These are phyloP conservation scores for Paralichthys olivaceus DNA, from an alignment of 2,113 vertebrate genomes.

Conservation along the genomic window DNA sequence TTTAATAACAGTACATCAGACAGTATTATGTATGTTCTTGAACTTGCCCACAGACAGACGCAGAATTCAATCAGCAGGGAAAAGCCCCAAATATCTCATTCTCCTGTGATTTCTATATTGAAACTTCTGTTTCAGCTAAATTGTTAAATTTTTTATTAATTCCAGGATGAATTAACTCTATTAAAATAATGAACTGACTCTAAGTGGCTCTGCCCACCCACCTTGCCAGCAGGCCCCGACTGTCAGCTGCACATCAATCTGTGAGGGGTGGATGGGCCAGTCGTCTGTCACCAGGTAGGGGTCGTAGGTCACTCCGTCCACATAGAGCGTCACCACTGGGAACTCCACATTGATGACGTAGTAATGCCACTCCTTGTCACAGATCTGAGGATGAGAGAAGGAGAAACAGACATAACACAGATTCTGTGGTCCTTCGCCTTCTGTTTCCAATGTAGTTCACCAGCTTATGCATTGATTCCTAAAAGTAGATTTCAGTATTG, in stretches of 20 bases:
- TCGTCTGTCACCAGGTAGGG: slow-evolving; percentile 98
- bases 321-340: slow-evolving; percentile 92
- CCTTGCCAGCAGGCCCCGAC: slow-evolving; percentile 99
- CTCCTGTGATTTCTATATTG: slow-evolving; percentile 8
- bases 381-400: slow-evolving; percentile 85
- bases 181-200: neutral
- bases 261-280: slow-evolving; percentile 97
- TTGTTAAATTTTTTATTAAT: neutral
- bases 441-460: neutral
- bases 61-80: neutral
- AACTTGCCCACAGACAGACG: slow-evolving; percentile 2
- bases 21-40: slow-evolving; percentile 17
- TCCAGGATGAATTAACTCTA: neutral
- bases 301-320: slow-evolving; percentile 94
- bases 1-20: slow-evolving; percentile 24
- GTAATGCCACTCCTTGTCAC: slow-evolving; percentile 99
- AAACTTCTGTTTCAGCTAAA: slow-evolving; percentile 5
- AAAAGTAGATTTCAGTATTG: neutral
- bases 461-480: neutral
- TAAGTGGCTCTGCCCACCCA: slow-evolving; percentile 52
- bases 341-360: slow-evolving; percentile 97
- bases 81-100: neutral
- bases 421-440: neutral
- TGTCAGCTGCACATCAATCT: slow-evolving; percentile 96
- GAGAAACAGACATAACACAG: neutral